These are phyloP conservation scores for Pseudorasbora parva DNA, from an alignment of 2,113 vertebrate species.

Conservation along the genomic window DNA sequence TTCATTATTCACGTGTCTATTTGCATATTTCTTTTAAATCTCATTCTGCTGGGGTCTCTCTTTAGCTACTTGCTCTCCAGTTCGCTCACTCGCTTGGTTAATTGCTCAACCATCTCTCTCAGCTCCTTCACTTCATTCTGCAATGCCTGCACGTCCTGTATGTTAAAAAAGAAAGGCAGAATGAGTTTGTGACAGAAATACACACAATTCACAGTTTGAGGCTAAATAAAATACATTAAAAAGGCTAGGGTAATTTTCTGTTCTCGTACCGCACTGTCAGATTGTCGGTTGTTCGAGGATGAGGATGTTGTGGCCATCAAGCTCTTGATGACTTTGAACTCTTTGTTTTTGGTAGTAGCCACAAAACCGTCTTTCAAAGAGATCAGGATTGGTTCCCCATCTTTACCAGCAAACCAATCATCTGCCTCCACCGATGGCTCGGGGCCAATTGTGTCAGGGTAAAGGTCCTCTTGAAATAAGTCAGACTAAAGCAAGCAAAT, in stretches of 20 bases:
- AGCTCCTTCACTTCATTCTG: constrained; percentile 80
- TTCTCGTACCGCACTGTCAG: constrained; percentile 63
- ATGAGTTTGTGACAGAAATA: constrained; percentile 6
- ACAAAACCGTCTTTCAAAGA: constrained; percentile 86
- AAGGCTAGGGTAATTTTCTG: background rate
- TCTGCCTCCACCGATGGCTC: constrained; percentile 84
- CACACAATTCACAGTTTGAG: background rate
- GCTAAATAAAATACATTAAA: background rate
- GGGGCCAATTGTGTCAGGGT: constrained; percentile 84
- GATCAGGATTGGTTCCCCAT: constrained; percentile 81
- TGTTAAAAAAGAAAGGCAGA: constrained; percentile 3
- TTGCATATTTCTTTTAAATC: constrained; percentile 27
- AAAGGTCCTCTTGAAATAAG: constrained; percentile 91
- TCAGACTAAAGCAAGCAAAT: constrained; percentile 77
- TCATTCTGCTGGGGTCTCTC: background rate
- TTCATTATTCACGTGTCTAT: background rate
- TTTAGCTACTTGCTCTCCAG: constrained; percentile 78
- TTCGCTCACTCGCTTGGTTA: constrained; percentile 76
- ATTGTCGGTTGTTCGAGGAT: constrained; percentile 49
- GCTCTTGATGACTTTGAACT: constrained; percentile 87
- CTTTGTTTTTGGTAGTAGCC: constrained; percentile 81
- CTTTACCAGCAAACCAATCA: constrained; percentile 84
- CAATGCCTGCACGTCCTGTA: constrained; percentile 78
- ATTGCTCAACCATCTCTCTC: constrained; percentile 74
- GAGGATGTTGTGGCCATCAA: constrained; percentile 74